A percentile compares a stretch with the other conserved stretches of the same genome.
Conservation (phyloP, 1,140 invertebrate genomes). For the Rhagoletis zephyria region DNA sequence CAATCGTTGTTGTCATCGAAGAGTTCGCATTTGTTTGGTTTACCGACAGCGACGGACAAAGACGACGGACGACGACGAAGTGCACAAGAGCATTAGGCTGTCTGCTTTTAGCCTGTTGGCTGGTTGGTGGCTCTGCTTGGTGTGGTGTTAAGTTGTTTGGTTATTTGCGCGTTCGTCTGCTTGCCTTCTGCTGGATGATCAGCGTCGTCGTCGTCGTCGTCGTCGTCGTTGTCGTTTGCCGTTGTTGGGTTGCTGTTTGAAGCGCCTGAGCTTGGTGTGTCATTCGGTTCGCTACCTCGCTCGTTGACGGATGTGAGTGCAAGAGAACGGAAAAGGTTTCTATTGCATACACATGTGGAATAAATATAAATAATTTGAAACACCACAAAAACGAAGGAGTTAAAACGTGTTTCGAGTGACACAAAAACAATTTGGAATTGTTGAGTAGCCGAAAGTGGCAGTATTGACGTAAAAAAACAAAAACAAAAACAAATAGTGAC, state of each 20-base stretch:
- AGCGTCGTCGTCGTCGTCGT: background rate
- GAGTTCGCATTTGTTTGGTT: background rate
- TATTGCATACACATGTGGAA: no score
- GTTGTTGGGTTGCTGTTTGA: conserved; percentile 20
- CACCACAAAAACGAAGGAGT: no score
- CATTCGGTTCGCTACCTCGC: conserved; percentile 48
- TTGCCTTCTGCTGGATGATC: conserved; percentile 8
- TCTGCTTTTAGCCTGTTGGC: background rate
- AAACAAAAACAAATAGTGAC: background rate
- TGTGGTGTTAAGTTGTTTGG: background rate
- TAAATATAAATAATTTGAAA: no score
- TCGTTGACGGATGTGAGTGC: conserved; percentile 20
- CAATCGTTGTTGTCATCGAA: background rate
- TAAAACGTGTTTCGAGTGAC: no score
- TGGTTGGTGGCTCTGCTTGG: background rate
- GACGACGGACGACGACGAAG: no score
- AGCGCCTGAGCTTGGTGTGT: conserved; percentile 31
- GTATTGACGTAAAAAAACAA: background rate
- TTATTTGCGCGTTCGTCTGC: background rate
- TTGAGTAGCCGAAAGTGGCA: background rate
- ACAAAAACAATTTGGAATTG: background rate
- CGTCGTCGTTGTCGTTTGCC: background rate
- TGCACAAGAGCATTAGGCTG: background rate
- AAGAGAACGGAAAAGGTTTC: conserved; percentile 8
- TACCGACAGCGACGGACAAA: no score